These are phyloP conservation scores for Tanytarsus gracilentus DNA, from an alignment of 2,888 invertebrate genomes.

Conservation along the genomic window DNA sequence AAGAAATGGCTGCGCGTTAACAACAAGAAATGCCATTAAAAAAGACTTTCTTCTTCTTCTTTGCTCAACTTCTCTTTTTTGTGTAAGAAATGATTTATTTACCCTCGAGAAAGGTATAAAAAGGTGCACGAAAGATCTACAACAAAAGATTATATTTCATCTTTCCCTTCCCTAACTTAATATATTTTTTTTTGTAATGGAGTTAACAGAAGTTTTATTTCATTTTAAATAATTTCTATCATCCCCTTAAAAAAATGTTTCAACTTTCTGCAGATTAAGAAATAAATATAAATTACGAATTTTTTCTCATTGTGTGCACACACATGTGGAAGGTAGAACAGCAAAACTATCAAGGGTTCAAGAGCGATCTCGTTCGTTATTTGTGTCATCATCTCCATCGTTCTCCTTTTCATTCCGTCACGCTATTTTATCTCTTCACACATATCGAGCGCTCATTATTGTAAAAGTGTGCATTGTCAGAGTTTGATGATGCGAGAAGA, in stretches of 20 bases:
- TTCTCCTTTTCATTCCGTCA: neutral
- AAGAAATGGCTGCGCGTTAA: constrained; percentile 24
- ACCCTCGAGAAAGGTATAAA: neutral
- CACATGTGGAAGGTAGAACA: neutral
- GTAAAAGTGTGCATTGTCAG: neutral
- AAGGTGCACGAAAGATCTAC: neutral
- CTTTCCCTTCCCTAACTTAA: neutral
- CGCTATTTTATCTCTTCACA: no score
- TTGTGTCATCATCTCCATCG: no score
- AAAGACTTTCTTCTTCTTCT: neutral
- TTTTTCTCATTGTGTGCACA: neutral
- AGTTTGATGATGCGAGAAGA: constrained; percentile 7
- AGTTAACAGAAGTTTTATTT: neutral
- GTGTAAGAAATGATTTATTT: constrained; percentile 7
- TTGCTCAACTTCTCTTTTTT: neutral
- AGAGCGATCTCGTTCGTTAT: no score
- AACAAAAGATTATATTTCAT: neutral
- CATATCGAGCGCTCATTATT: neutral
- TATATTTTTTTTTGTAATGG: neutral
- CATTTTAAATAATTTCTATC: constrained; percentile 10
- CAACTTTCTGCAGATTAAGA: neutral
- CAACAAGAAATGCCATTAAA: constrained; percentile 18
- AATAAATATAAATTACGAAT: constrained; percentile 5
- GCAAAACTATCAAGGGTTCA: no score
- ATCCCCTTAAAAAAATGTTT: neutral